These are phyloP conservation scores for Eubucco bourcierii DNA, from an alignment of 2,113 vertebrate species.

Conservation along the genomic window DNA sequence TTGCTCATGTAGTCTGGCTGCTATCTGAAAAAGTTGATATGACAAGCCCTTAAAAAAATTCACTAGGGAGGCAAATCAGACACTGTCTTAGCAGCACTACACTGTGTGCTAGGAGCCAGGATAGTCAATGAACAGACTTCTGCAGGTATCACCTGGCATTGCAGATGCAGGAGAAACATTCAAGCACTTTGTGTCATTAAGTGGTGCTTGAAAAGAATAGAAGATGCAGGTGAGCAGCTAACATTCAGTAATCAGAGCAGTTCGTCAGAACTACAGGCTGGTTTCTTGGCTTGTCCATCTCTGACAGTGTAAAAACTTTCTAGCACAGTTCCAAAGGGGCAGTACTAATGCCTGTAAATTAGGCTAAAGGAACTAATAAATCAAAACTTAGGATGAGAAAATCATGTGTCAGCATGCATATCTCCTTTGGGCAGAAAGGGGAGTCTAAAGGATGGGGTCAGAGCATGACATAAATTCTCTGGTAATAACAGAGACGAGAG, in stretches of 20 bases:
- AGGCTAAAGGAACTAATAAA: not conserved
- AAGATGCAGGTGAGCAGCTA: not conserved
- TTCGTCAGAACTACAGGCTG: not conserved
- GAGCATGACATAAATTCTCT: not conserved
- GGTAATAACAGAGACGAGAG: not conserved
- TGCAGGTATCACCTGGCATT: not conserved
- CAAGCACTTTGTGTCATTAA: not conserved
- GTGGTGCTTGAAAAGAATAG: not conserved
- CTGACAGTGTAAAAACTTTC: not conserved
- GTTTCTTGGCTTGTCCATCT: accelerated
- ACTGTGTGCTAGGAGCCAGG: not conserved
- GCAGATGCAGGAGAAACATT: not conserved
- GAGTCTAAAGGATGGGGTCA: not conserved
- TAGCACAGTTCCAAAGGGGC: not conserved
- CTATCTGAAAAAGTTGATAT: not conserved
- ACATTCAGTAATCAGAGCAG: not conserved
- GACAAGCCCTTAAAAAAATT: not conserved
- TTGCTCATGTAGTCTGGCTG: not conserved
- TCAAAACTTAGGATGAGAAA: not conserved
- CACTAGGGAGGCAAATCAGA: not conserved
- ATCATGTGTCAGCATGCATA: not conserved
- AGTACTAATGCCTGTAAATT: not conserved
- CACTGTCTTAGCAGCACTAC: not conserved
- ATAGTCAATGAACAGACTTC: not conserved
- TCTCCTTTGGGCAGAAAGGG: not conserved